Conservation (phyloP, 2,888 invertebrate genomes). For the Melinopterus prodromus region DNA sequence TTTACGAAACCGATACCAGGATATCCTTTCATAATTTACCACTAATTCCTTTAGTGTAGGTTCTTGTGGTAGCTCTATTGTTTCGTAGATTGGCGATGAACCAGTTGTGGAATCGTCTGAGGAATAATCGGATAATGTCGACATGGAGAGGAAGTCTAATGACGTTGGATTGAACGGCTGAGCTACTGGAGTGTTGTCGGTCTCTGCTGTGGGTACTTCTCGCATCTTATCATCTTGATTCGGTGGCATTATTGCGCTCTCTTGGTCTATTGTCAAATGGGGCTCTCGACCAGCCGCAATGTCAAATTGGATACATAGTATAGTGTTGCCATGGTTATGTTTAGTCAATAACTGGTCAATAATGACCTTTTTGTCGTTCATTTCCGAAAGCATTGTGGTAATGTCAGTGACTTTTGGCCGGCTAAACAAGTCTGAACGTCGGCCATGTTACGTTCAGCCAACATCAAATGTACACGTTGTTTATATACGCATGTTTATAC, state of each 20-base stretch:
- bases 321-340: not conserved
- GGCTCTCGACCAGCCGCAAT: not conserved
- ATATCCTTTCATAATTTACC: conserved; percentile 26
- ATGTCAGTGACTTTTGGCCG: too few species aligned
- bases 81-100: conserved; percentile 30
- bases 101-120: conserved; percentile 8
- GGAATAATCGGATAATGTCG: conserved; percentile 31
- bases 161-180: not conserved
- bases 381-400: too few species aligned
- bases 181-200: conserved; percentile 5
- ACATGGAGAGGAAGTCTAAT: not conserved
- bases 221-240: conserved; percentile 18
- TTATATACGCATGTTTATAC: too few species aligned
- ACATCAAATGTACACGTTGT: too few species aligned
- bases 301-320: not conserved
- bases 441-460: too few species aligned
- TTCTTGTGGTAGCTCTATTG: conserved; percentile 33
- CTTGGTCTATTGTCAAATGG: not conserved
- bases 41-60: conserved; percentile 36
- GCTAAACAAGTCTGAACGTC: too few species aligned
- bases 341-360: not conserved
- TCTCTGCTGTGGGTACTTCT: not conserved
- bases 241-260: not conserved
- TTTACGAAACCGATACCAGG: conserved; percentile 7
- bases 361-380: not conserved